Conservation (phyloP, 2,113 vertebrate genomes). For the Cryptotis parvus region DNA sequence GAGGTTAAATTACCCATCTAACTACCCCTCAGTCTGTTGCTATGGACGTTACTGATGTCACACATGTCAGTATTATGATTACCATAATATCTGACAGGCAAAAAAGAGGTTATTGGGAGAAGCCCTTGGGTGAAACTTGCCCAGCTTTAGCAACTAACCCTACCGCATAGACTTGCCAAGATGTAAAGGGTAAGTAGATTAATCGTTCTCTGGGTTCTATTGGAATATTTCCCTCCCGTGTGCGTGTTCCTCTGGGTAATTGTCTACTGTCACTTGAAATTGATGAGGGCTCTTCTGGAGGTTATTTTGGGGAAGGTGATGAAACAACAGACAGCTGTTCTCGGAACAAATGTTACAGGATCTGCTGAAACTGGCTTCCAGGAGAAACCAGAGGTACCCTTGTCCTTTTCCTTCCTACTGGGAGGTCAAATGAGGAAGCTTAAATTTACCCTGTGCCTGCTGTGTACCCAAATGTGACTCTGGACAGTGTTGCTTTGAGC, state of each 20-base stretch:
- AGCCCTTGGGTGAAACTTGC: not conserved
- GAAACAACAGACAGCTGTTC: constrained; percentile 75
- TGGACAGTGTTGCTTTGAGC: not conserved
- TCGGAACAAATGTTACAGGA: constrained; percentile 58
- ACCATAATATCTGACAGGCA: constrained; percentile 24
- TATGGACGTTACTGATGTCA: constrained; percentile 68
- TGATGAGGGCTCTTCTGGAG: constrained; percentile 73
- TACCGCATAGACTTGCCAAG: constrained; percentile 50
- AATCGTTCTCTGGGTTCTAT: constrained; percentile 57
- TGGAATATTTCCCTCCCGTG: constrained; percentile 67
- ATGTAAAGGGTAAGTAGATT: constrained; percentile 74
- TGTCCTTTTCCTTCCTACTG: constrained; percentile 12
- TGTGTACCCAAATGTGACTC: not conserved
- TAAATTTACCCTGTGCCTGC: not conserved
- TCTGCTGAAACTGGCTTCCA: constrained; percentile 38
- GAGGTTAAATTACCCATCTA: constrained; percentile 53
- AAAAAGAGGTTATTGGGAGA: constrained; percentile 43
- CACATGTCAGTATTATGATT: constrained; percentile 57
- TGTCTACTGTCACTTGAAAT: constrained; percentile 77
- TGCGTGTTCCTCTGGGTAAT: constrained; percentile 70
- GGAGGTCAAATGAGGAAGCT: not conserved
- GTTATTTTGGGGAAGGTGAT: constrained; percentile 72
- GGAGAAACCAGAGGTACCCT: not conserved
- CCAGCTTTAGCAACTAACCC: constrained; percentile 4
- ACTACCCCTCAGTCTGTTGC: constrained; percentile 50